These are phyloP conservation scores for Gambusia affinis DNA, from an alignment of 2,113 vertebrate genomes.

Conservation along the genomic window DNA sequence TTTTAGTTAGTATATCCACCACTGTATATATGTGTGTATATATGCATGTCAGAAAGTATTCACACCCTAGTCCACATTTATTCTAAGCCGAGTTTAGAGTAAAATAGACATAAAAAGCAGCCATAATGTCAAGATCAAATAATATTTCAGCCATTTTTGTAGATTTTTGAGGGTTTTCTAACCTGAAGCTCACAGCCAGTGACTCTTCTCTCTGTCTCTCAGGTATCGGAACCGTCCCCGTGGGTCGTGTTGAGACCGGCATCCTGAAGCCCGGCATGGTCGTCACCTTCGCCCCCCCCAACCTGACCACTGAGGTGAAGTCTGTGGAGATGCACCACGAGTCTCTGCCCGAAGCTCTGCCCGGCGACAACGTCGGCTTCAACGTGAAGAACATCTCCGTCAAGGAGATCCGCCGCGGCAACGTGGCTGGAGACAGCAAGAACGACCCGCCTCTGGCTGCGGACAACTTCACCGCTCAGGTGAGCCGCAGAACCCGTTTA, in stretches of 20 bases:
- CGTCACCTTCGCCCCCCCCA: constrained; percentile 83
- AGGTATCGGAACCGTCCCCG: constrained; percentile 85
- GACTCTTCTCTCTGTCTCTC: background rate
- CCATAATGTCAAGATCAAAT: too few relatives aligned
- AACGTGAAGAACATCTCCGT: constrained; percentile 85
- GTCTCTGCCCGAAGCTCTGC: constrained; percentile 77
- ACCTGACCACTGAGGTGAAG: constrained; percentile 84
- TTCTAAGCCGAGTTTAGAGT: too few relatives aligned
- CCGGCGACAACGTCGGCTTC: constrained; percentile 84
- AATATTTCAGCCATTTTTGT: too few relatives aligned
- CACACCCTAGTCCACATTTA: too few relatives aligned
- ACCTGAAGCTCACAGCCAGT: background rate
- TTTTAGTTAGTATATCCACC: too few relatives aligned
- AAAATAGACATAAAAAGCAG: too few relatives aligned
- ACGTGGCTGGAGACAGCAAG: constrained; percentile 85
- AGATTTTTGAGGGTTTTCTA: background rate
- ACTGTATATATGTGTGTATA: too few relatives aligned
- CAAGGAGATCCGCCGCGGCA: constrained; percentile 83
- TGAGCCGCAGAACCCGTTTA: constrained; percentile 22
- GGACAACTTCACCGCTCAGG: constrained; percentile 81
- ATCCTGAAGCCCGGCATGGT: constrained; percentile 82
- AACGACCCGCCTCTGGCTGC: constrained; percentile 80
- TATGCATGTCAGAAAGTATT: too few relatives aligned
- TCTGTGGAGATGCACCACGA: constrained; percentile 87
- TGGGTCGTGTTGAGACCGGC: constrained; percentile 84